phyloP scores from a whole-genome alignment of 1,140 invertebrate genomes.

The Sinonovacula constricta region DNA sequence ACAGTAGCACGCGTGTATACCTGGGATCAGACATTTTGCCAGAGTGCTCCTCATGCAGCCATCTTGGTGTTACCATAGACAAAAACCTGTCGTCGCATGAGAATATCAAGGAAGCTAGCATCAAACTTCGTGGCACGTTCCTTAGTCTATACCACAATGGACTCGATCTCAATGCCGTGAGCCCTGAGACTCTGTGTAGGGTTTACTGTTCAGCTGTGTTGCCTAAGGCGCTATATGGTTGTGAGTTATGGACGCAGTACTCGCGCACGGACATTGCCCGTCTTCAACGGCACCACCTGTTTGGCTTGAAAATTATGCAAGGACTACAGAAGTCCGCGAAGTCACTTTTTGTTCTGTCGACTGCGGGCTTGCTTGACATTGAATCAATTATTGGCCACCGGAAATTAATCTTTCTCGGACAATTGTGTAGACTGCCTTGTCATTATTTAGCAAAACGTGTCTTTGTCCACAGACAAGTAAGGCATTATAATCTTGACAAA shows the following conservation, averaged over 20 bases:
- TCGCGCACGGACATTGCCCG: background rate
- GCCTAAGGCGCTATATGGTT: too few species aligned
- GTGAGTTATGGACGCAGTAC: too few species aligned
- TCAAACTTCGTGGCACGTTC: conserved; percentile 12
- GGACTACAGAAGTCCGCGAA: background rate
- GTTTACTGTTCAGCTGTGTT: conserved; percentile 6
- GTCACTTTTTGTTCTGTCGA: conserved; percentile 8
- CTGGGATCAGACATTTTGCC: background rate
- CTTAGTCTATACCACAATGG: too few species aligned
- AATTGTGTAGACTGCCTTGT: conserved; percentile 2
- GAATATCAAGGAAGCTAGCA: background rate
- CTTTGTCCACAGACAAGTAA: background rate
- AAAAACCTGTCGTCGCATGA: background rate
- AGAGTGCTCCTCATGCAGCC: conserved; percentile 12
- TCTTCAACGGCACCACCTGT: conserved; percentile 3
- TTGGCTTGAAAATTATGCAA: conserved; percentile 15
- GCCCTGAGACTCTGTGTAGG: too few species aligned
- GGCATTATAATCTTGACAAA: background rate
- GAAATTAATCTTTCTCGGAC: conserved; percentile 26
- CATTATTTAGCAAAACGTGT: background rate
- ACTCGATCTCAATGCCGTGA: too few species aligned
- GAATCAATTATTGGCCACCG: background rate
- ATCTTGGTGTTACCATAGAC: conserved; percentile 9
- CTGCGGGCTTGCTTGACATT: background rate
- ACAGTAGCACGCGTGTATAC: background rate